Evolutionary conservation across 2,888 invertebrate species (phyloP).

Genomic region (Stenodera caucasica): DNA sequence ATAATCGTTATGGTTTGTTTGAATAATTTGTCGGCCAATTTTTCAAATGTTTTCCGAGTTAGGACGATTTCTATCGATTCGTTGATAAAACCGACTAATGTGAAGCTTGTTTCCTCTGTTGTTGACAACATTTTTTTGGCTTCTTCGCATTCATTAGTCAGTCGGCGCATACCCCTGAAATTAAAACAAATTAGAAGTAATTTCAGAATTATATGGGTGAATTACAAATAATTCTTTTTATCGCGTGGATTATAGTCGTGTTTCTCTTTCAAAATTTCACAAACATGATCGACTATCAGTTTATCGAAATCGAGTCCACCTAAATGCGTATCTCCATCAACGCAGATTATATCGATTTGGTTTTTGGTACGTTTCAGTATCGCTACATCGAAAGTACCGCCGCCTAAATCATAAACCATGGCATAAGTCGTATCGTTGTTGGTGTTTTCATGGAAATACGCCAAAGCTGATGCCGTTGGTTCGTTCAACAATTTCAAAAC

Average conservation of each 20-base stretch:
- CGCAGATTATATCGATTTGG: slow-evolving; percentile 30
- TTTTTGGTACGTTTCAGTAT: slow-evolving; percentile 27
- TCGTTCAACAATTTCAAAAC: slow-evolving; percentile 35
- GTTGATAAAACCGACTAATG: slow-evolving; percentile 12
- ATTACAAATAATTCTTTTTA: slow-evolving; percentile 8
- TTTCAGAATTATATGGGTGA: too few relatives aligned
- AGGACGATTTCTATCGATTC: slow-evolving; percentile 13
- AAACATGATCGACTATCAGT: slow-evolving; percentile 29
- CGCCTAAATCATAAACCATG: slow-evolving; percentile 39
- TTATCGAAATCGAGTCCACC: slow-evolving; percentile 42
- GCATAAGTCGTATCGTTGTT: slow-evolving; percentile 26
- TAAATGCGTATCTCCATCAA: slow-evolving; percentile 38
- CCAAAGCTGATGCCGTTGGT: slow-evolving; percentile 40
- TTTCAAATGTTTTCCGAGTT: slow-evolving; percentile 36
- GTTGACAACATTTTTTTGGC: slow-evolving; percentile 30
- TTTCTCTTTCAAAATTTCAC: slow-evolving; percentile 22
- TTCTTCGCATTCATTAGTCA: slow-evolving; percentile 33
- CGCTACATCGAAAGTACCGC: slow-evolving; percentile 41
- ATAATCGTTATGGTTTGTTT: slow-evolving; percentile 32
- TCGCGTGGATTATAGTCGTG: slow-evolving; percentile 24
- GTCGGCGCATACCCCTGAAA: slow-evolving; percentile 17
- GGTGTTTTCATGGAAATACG: slow-evolving; percentile 29
- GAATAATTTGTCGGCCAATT: slow-evolving; percentile 29
- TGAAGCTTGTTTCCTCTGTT: slow-evolving; percentile 16
- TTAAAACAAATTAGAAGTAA: too few relatives aligned